Evolutionary conservation across 1,140 invertebrate species (phyloP), one percentile per base, ranked within the genome.

Genomic region (Sitobion miscanthi): DNA sequence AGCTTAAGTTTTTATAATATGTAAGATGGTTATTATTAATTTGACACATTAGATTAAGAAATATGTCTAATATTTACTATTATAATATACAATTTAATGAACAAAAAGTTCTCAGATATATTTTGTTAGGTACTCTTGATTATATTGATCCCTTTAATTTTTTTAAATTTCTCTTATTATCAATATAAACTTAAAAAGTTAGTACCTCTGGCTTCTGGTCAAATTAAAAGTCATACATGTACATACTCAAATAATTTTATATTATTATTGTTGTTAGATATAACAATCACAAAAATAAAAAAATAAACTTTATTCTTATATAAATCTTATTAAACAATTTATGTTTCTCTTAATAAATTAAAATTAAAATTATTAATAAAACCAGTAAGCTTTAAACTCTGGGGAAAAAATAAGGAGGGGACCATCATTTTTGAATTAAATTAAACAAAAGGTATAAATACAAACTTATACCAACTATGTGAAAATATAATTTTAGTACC

Each of bases 21-120:
- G 38, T 83, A 49, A 93, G 23, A 57, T 86, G 38, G 38, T 57
- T 85, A 91, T 52, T 93, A 47, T 93, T 93, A 52, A 57, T 83
- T 54, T 93, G 47, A 93, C 23, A 83, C 30, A 86, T n/a, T 90
- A 90, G 7, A 90, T 69, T 25, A 62, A 35, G 20, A 62, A 90
- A 62, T 45, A 45, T 90, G 5, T 90, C n/a, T 54, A 87, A 52
- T 77, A 35, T 52, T 92, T 42, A 57, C 9, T 93, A 93, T 54
- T 38, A 77, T 77, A 25, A 85, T 54, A 92, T 52, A 52, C 23
- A 77, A 82, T 42, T 57, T 54, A 62, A 57, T 14, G 42, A 45
- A 42, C 9, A 25, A 57, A 42, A 62, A 8, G 4, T 90, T 57
- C 4, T 42, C 52, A 45, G 14, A 54, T n/a, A 38, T 21, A 62